These are phyloP conservation scores for Ephydatia muelleri DNA, from an alignment of 37 sponge, comb jelly and placozoan species.

Conservation along the genomic window DNA sequence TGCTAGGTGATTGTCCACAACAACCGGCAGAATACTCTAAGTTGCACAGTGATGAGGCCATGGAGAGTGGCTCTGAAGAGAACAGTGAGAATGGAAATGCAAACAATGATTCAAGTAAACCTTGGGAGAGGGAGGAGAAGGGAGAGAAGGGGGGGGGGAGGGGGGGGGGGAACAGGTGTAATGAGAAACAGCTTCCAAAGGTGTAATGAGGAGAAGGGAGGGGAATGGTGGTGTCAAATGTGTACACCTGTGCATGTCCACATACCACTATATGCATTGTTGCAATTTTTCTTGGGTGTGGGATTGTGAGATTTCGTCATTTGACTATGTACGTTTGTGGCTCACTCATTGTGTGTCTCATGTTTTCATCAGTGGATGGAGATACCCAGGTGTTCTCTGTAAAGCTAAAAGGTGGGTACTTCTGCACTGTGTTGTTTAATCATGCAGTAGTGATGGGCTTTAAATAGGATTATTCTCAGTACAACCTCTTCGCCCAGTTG, in stretches of 20 bases:
- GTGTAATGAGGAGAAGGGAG: neutral
- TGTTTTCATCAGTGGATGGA: neutral
- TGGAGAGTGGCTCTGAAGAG: constrained; percentile 18
- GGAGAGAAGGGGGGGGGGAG: too few species aligned
- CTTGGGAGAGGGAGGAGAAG: too few species aligned
- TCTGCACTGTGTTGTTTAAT: too few species aligned
- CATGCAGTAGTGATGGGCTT: too few species aligned
- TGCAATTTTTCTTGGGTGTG: neutral
- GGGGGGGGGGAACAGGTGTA: too few species aligned
- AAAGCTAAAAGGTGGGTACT: constrained; percentile 49
- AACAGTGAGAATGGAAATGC: too few species aligned
- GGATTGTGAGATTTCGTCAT: neutral
- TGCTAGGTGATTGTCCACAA: too few species aligned
- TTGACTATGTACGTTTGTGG: neutral
- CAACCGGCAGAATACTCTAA: constrained; percentile 13
- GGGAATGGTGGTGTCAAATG: neutral
- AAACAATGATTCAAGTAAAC: constrained; percentile 13
- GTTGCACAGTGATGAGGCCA: constrained; percentile 30
- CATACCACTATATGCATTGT: too few species aligned
- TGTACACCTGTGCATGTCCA: too few species aligned
- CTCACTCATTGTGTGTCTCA: neutral
- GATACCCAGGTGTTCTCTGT: constrained; percentile 35
- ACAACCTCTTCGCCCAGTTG: too few species aligned
- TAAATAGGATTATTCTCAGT: too few species aligned
- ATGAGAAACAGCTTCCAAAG: too few species aligned